Evolutionary conservation across 1,140 invertebrate genomes (phyloP), one percentile per base, ranked within the genome.

Genomic region (Lucilia sericata): DNA sequence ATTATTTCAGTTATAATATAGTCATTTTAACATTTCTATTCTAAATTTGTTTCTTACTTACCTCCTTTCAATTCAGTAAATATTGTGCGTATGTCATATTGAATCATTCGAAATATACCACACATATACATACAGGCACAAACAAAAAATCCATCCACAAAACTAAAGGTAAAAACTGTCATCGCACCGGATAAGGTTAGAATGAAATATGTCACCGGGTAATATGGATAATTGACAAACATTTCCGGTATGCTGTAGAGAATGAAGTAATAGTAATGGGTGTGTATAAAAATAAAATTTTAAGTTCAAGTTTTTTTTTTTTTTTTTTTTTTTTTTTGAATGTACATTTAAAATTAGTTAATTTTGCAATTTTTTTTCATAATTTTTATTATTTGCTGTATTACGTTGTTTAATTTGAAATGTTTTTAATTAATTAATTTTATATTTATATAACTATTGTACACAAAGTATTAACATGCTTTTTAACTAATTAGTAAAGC

Each of bases 41-140:
- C 14, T n/a, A 12, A 12, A 60, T 60, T n/a, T 60, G 4, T 60
- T 14, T 60, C 13, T 60, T 60, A 88, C 88, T 87, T 84, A 90
- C 89, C 84, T 55, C 83, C 84, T 65, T 87, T 83, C 51, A 88
- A 84, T 81, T 87, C 86, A 13, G 80, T 84, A 81, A 91, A 90
- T 85, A 86, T 82, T n/a, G 49, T 70, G 25, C 87, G 86, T 78
- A 91, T 86, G 83, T 89, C 87, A 82, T 87, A 86, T 84, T 89
- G 87, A 60, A 91, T 75, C 30, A 89, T 83, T 5, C 88, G 87
- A 83, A 91, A 90, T 9, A 88, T 83, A 2, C 86, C 88, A 51
- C 88, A 86, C 30, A 89, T 88, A 76, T 90, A 90, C 60, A 89
- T 12, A 84, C 88, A 90, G 75, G 87, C 85, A 83, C 89, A 90